Evolutionary conservation across 1,140 invertebrate genomes (phyloP), one percentile per base, ranked within the genome.

Genomic region (Eueides isabella): DNA sequence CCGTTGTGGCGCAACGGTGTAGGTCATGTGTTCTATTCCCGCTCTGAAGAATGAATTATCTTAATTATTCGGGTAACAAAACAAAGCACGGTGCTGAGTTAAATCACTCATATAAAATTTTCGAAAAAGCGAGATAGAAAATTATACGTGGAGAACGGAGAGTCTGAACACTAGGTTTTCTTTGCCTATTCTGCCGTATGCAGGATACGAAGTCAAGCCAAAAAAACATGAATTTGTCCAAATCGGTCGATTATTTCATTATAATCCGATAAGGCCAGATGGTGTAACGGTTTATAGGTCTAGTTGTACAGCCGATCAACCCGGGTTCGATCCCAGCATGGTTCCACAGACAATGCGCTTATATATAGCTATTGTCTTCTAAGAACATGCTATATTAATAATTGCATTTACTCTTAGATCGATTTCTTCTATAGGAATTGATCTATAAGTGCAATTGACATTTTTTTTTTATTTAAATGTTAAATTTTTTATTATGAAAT

Each of bases 371-470:
- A 84, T 75, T 64, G 80, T 88, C 90, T 92, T 91, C 90, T 92
- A 92, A 92, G 90, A 91, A 88, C 90, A 92, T 92, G 90, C 90
- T 62, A 92, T 71, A 92, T 61, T 68, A 84, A 83, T 70, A 87
- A 75, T 80, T 82, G 80, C 78, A 65, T 84, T 85, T 78, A 78
- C 70, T 75, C 35, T 31, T 26, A 80, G 84, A 70, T 74, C 62
- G 33, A n/a, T 76, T 75, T 83, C 81, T 87, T 64, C 28, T 16
- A 82, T 88, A 84, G 84, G 76, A 72, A 48, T 79, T 83, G 79
- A 63, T 70, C 64, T 77, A 7, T 75, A 76, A 83, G 80, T 74
- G 65, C 64, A 61, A 76, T 38, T 88, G 62, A 90, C 88, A 92
- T 86, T 86, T 85, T 84, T 79, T 79, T 70, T 75, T 0, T 29